These are phyloP conservation scores for Tachysurus fulvidraco DNA, from an alignment of 2,113 vertebrate species.

Conservation along the genomic window DNA sequence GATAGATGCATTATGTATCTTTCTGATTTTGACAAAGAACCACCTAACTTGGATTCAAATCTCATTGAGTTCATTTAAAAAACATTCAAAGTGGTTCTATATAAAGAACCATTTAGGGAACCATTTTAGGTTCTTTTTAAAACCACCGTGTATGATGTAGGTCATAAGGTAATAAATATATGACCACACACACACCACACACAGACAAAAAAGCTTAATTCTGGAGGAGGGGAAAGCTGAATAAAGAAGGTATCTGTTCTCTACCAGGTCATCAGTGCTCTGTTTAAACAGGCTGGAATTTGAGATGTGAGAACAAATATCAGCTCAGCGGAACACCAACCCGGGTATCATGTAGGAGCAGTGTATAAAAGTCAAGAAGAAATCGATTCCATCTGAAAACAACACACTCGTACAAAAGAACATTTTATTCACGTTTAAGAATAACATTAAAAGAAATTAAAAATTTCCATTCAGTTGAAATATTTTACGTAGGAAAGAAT, in stretches of 20 bases:
- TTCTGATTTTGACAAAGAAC: no score
- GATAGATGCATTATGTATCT: no score
- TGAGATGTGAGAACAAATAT: slow-evolving; percentile 76
- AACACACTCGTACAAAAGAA: slow-evolving; percentile 54
- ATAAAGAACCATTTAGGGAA: no score
- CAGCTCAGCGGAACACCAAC: slow-evolving; percentile 63
- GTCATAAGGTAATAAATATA: neutral
- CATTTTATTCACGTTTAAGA: neutral
- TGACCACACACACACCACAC: slow-evolving; percentile 65
- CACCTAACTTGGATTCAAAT: no score
- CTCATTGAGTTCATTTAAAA: no score
- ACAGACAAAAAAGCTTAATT: slow-evolving; percentile 63
- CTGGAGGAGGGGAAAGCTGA: slow-evolving; percentile 53
- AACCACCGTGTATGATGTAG: neutral
- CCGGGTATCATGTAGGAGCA: slow-evolving; percentile 66
- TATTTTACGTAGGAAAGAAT: no score
- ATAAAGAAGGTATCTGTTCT: slow-evolving; percentile 75
- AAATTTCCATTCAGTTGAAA: no score
- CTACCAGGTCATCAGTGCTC: slow-evolving; percentile 70
- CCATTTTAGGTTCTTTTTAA: no score
- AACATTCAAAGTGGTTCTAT: no score
- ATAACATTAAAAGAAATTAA: no score
- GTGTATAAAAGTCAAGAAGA: slow-evolving; percentile 51
- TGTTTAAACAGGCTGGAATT: slow-evolving; percentile 73
- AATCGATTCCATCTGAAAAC: slow-evolving; percentile 64